Percentiles rank a stretch among this genome's conserved stretches.
Evolutionary conservation across 2,888 invertebrate species (phyloP).

Genomic region (Copidosoma aretas): DNA sequence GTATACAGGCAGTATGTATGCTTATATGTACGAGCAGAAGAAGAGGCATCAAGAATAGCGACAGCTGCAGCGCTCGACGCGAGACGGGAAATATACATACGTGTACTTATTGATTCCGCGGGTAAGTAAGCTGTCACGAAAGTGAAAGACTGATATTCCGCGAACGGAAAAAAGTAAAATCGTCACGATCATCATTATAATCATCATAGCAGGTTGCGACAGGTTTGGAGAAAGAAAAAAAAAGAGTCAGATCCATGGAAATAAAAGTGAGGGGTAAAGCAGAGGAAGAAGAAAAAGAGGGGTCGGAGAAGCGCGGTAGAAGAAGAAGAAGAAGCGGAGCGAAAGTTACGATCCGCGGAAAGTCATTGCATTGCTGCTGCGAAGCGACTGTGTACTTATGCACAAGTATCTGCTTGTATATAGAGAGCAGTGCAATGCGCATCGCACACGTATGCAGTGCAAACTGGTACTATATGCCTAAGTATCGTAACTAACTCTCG

Average conservation of each 20-base stretch:
- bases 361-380: too few species aligned
- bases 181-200: too few species aligned
- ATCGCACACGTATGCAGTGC: too few species aligned
- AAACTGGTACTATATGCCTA: slow-evolving; percentile 47
- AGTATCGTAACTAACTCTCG: slow-evolving; percentile 34
- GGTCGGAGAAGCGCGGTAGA: slow-evolving; percentile 3
- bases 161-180: slow-evolving; percentile 11
- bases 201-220: too few species aligned
- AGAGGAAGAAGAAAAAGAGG: slow-evolving; percentile 14
- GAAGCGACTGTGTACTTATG: too few species aligned
- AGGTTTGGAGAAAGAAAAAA: too few species aligned
- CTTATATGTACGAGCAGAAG: background rate
- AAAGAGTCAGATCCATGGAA: background rate
- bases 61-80: background rate
- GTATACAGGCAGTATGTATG: too few species aligned
- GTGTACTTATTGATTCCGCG: background rate
- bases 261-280: background rate
- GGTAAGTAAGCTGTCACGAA: background rate
- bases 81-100: background rate
- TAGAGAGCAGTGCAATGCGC: too few species aligned
- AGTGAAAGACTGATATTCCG: background rate
- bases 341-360: slow-evolving; percentile 18
- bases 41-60: too few species aligned
- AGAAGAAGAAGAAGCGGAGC: slow-evolving; percentile 15
- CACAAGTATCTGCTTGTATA: too few species aligned